phyloP scores from a whole-genome alignment of 53 echinoderm and acorn worm species.

The Echinarachnius parma region DNA sequence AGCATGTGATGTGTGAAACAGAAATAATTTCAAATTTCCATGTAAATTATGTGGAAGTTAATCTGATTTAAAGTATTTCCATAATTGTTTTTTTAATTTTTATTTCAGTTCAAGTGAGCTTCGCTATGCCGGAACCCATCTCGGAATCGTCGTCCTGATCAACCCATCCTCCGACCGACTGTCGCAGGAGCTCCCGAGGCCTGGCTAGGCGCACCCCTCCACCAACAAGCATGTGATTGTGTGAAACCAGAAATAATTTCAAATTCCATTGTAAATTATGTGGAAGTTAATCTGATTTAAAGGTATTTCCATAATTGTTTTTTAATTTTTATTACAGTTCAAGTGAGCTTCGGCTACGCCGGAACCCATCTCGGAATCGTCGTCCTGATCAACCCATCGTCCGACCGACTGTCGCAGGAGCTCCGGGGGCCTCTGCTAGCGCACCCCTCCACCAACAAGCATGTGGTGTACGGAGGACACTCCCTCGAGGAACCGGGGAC shows the following conservation, averaged over 20 bases:
- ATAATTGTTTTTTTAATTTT: neutral
- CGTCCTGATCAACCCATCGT: constrained; percentile 83
- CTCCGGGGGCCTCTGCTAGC: constrained; percentile 59
- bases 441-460: constrained; percentile 82
- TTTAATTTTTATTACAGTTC: constrained; percentile 47
- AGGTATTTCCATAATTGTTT: too few species aligned
- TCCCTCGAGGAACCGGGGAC: constrained; percentile 69
- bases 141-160: constrained; percentile 80
- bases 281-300: too few species aligned
- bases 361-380: constrained; percentile 74
- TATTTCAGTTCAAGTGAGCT: constrained; percentile 67
- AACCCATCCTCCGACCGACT: constrained; percentile 72
- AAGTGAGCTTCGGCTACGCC: constrained; percentile 60
- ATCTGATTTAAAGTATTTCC: too few species aligned
- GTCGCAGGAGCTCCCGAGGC: constrained; percentile 67
- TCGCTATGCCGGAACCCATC: constrained; percentile 63
- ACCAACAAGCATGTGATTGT: constrained; percentile 82
- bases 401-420: constrained; percentile 62
- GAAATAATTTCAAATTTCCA: too few species aligned
- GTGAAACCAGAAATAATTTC: too few species aligned
- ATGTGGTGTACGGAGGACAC: constrained; percentile 82
- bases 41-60: too few species aligned
- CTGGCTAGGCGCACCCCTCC: constrained; percentile 74
- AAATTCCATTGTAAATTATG: constrained; percentile 1
- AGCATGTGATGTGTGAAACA: too few species aligned